A percentile compares a stretch with the other conserved stretches of the same genome.
phyloP scores from a whole-genome alignment of 1,140 invertebrate genomes.

The Cydia strobilella region DNA sequence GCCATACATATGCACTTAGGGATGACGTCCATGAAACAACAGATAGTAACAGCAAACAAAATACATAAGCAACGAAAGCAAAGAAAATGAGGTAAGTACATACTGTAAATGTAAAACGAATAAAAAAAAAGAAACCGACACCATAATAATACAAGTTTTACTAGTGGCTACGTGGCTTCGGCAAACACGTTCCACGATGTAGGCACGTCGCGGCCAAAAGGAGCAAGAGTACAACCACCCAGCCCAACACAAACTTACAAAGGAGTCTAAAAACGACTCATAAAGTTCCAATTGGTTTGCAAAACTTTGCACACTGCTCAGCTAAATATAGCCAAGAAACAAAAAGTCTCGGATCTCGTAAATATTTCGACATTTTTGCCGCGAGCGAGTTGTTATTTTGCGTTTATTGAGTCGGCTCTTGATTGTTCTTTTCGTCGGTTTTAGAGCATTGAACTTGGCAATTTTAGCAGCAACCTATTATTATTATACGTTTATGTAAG shows the following conservation, averaged over 20 bases:
- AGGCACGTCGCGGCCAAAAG: slow-evolving; percentile 50
- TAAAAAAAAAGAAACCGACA: slow-evolving; percentile 55
- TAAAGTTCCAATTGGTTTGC: slow-evolving; percentile 57
- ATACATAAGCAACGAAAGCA: background rate
- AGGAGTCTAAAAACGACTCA: slow-evolving; percentile 44
- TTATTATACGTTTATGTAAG: slow-evolving; percentile 33
- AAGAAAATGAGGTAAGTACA: slow-evolving; percentile 6
- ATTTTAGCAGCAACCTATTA: slow-evolving; percentile 37
- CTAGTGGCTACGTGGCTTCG: slow-evolving; percentile 63
- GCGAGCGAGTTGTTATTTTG: slow-evolving; percentile 60
- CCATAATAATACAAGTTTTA: slow-evolving; percentile 56
- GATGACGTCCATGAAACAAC: too few species aligned
- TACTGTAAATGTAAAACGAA: slow-evolving; percentile 44
- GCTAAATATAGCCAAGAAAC: slow-evolving; percentile 52
- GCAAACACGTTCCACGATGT: slow-evolving; percentile 59
- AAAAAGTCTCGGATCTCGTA: slow-evolving; percentile 60
- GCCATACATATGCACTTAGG: too few species aligned
- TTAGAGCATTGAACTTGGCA: slow-evolving; percentile 64
- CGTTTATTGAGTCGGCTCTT: slow-evolving; percentile 59
- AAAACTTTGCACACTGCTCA: slow-evolving; percentile 43
- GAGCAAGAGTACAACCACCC: slow-evolving; percentile 49
- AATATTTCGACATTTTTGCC: slow-evolving; percentile 68
- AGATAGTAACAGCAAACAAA: too few species aligned
- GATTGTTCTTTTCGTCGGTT: slow-evolving; percentile 56
- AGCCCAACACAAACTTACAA: slow-evolving; percentile 45